Conservation (phyloP, 2,888 invertebrate species). For the Invenusta paracnida region DNA sequence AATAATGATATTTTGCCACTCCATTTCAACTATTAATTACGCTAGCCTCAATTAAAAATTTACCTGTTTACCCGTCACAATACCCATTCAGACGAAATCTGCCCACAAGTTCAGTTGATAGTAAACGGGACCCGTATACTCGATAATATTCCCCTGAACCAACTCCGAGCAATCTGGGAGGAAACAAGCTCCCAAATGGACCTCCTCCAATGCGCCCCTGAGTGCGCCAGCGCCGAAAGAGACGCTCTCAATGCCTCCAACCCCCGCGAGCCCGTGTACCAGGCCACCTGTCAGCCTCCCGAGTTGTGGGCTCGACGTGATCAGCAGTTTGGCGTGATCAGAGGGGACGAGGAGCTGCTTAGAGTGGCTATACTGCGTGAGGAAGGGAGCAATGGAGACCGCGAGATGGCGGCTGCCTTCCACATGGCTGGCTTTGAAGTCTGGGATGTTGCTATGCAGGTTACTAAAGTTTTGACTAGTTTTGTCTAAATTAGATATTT, state of each 20-base stretch:
- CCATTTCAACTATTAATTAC: no score
- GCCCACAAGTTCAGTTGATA: not conserved
- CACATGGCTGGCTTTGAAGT: slow-evolving; percentile 79
- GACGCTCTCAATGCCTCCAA: slow-evolving; percentile 65
- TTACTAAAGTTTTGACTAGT: not conserved
- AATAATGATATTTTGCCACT: no score
- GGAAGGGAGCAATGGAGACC: slow-evolving; percentile 92
- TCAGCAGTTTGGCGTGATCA: slow-evolving; percentile 87
- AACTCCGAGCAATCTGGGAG: slow-evolving; percentile 82
- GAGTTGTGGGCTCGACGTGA: slow-evolving; percentile 55
- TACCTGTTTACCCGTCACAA: no score
- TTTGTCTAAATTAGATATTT: not conserved
- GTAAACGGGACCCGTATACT: not conserved
- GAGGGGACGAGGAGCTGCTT: slow-evolving; percentile 71
- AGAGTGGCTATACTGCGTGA: slow-evolving; percentile 88
- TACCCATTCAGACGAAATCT: not conserved
- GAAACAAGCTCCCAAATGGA: slow-evolving; percentile 87
- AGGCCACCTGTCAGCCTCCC: slow-evolving; percentile 48
- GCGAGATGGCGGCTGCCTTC: slow-evolving; percentile 87
- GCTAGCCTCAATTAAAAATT: no score
- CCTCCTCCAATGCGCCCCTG: slow-evolving; percentile 73
- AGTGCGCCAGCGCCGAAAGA: slow-evolving; percentile 76
- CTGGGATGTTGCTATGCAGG: slow-evolving; percentile 86
- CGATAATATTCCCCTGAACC: slow-evolving; percentile 50
- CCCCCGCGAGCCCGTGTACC: slow-evolving; percentile 71